Conservation (phyloP, 1,140 invertebrate genomes). For the Orussus abietinus region DNA sequence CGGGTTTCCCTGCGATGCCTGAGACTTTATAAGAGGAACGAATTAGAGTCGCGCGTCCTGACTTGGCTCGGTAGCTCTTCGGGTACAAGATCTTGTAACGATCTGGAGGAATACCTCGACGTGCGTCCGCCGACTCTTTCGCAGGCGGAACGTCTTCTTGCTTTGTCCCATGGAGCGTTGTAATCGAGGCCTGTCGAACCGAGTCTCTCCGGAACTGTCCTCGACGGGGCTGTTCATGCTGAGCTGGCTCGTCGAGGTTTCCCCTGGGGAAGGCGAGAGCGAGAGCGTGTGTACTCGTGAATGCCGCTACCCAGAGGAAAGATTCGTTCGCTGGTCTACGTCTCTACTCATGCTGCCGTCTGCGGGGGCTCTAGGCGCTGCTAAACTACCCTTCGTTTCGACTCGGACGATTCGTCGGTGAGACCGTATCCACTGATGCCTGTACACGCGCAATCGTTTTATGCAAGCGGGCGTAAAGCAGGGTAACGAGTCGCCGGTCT, state of each 20-base stretch:
- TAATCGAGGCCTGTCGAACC: slow-evolving; percentile 69
- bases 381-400: too few species aligned
- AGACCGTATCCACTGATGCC: too few species aligned
- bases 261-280: slow-evolving; percentile 54
- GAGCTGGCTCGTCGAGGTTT: slow-evolving; percentile 68
- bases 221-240: slow-evolving; percentile 69
- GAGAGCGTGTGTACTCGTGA: too few species aligned
- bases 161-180: slow-evolving; percentile 91
- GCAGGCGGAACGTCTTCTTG: slow-evolving; percentile 86
- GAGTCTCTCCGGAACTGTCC: slow-evolving; percentile 62
- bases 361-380: slow-evolving; percentile 23
- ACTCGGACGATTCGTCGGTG: too few species aligned
- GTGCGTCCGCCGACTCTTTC: slow-evolving; percentile 67
- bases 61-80: too few species aligned
- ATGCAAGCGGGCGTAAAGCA: too few species aligned
- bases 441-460: too few species aligned
- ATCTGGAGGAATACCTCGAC: slow-evolving; percentile 54
- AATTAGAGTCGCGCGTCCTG: too few species aligned
- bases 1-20: slow-evolving; percentile 45
- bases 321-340: slow-evolving; percentile 16
- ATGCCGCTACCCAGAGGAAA: too few species aligned
- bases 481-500: too few species aligned
- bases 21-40: too few species aligned
- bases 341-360: slow-evolving; percentile 38
- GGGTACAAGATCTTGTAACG: too few species aligned